A percentile compares a stretch with the other conserved stretches of the same genome.
Evolutionary conservation across 2,888 invertebrate genomes (phyloP).

Genomic region (Nycteola revayana): DNA sequence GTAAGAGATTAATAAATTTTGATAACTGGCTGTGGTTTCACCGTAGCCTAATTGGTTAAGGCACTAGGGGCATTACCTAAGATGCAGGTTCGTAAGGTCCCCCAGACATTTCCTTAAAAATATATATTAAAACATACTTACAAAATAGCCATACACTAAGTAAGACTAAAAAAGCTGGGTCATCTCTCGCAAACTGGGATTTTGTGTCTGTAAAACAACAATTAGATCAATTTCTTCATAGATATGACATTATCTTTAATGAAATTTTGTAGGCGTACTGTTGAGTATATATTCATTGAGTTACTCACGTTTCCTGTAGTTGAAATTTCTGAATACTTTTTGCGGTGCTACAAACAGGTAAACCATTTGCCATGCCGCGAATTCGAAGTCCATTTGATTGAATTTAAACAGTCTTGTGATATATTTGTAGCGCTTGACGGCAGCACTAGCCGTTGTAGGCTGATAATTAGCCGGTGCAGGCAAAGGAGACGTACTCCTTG

Average conservation of each 20-base stretch:
- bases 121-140: too few species aligned
- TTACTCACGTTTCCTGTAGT: conserved; percentile 96
- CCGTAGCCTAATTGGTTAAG: too few species aligned
- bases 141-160: conserved; percentile 91
- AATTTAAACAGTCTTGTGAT: conserved; percentile 92
- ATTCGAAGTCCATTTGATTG: conserved; percentile 99
- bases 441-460: conserved; percentile 88
- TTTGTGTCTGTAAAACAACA: conserved; percentile 97
- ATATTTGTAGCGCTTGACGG: conserved; percentile 94
- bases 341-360: conserved; percentile 97
- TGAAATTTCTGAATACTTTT: conserved; percentile 98
- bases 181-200: conserved; percentile 99
- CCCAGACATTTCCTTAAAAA: too few species aligned
- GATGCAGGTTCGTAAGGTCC: too few species aligned
- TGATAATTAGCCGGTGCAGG: conserved; percentile 87
- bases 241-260: too few species aligned
- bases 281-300: background rate
- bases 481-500: conserved; percentile 84
- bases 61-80: too few species aligned
- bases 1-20: too few species aligned
- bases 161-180: conserved; percentile 98
- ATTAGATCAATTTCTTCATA: too few species aligned
- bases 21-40: too few species aligned
- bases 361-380: conserved; percentile 99
- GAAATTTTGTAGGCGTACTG: too few species aligned